These are phyloP conservation scores for Drosophila tsacasi DNA, from an alignment of 1,140 invertebrate genomes.

Conservation along the genomic window DNA sequence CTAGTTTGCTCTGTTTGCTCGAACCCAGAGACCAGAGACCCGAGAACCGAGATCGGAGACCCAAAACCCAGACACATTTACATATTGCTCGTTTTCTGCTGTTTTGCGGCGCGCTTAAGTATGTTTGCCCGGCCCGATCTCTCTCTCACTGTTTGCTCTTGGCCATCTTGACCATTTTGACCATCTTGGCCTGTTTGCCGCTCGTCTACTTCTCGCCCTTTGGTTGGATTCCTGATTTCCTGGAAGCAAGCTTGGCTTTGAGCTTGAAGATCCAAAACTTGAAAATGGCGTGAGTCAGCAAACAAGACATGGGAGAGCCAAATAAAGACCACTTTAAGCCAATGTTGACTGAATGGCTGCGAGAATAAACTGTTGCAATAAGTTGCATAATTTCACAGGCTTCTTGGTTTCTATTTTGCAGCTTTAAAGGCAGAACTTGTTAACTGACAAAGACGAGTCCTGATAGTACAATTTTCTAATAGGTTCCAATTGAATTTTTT, in stretches of 20 bases:
- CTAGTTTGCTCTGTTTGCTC: conserved; percentile 57
- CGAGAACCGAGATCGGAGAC: conserved; percentile 16
- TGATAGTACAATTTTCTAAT: neutral
- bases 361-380: conserved; percentile 4
- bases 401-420: neutral
- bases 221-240: conserved; percentile 47
- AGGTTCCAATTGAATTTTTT: too few relatives aligned
- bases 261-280: conserved; percentile 32
- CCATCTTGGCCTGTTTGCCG: conserved; percentile 35
- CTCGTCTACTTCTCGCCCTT: conserved; percentile 9
- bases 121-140: conserved; percentile 65
- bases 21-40: conserved; percentile 24
- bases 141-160: conserved; percentile 34
- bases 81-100: conserved; percentile 66
- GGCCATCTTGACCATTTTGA: conserved; percentile 29
- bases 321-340: conserved; percentile 2
- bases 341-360: conserved; percentile 13
- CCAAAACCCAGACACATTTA: conserved; percentile 69
- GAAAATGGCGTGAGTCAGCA: conserved; percentile 62
- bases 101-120: conserved; percentile 73
- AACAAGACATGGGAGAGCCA: conserved; percentile 47
- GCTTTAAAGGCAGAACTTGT: neutral
- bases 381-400: conserved; percentile 9
- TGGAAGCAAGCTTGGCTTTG: conserved; percentile 59
- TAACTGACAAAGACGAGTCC: too few relatives aligned